Evolutionary conservation across 1,140 invertebrate genomes (phyloP).

Genomic region (Rhysida immarginata): DNA sequence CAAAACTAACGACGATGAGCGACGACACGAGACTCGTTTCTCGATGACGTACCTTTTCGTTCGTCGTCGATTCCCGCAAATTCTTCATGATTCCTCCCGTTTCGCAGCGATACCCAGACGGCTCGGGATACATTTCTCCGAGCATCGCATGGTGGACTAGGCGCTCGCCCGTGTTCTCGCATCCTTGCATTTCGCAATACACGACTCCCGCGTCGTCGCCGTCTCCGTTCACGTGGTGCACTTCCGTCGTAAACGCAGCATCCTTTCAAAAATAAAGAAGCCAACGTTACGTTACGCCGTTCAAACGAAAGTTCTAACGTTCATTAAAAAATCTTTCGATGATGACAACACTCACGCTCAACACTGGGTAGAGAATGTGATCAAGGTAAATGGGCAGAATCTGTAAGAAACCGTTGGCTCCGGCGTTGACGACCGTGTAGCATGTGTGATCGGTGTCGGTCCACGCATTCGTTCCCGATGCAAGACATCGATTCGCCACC

Average conservation of each 20-base stretch:
- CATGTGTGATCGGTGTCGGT: constrained; percentile 65
- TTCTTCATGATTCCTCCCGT: constrained; percentile 73
- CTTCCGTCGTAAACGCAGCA: constrained; percentile 68
- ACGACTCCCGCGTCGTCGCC: constrained; percentile 82
- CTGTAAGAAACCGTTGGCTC: constrained; percentile 70
- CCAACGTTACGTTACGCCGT: too few relatives aligned
- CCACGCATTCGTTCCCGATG: constrained; percentile 79
- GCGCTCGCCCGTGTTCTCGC: constrained; percentile 63
- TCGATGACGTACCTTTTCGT: constrained; percentile 71
- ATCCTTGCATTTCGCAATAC: constrained; percentile 83
- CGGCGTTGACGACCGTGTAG: constrained; percentile 75
- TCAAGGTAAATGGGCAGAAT: constrained; percentile 78
- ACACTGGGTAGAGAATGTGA: constrained; percentile 68
- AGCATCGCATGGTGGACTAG: constrained; percentile 41
- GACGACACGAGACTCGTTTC: too few relatives aligned
- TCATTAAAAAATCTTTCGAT: too few relatives aligned
- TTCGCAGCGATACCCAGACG: constrained; percentile 67
- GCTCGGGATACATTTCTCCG: constrained; percentile 54
- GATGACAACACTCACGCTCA: constrained; percentile 57
- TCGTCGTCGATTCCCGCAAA: constrained; percentile 58
- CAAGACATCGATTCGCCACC: constrained; percentile 70
- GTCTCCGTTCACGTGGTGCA: constrained; percentile 74
- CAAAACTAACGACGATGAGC: too few relatives aligned
- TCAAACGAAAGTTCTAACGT: too few relatives aligned
- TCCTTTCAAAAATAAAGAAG: too few relatives aligned